phyloP scores from a whole-genome alignment of 2,797 vertebrate species.

The Danionella dracula region DNA sequence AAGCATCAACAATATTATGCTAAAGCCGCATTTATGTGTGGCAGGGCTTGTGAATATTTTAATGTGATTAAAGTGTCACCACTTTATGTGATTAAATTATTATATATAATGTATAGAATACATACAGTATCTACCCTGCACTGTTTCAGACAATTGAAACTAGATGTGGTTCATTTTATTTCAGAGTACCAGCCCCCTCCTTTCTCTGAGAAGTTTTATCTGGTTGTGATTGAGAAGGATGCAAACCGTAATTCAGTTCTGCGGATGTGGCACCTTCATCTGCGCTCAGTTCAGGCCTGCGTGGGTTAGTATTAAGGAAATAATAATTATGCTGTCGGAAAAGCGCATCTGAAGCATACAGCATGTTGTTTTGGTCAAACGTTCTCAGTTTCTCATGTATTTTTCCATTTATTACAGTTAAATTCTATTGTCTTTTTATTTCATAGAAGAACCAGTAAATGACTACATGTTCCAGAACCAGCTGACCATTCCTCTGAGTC shows the following conservation, averaged over 20 bases:
- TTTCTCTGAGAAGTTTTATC: conserved; percentile 97
- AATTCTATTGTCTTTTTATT: background rate
- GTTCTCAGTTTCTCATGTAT: too few species aligned
- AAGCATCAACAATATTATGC: too few species aligned
- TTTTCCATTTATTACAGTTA: background rate
- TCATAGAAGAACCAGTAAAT: conserved; percentile 71
- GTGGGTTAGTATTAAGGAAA: conserved; percentile 73
- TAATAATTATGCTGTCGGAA: background rate
- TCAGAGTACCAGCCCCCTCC: conserved; percentile 85
- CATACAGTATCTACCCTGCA: too few species aligned
- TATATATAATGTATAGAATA: too few species aligned
- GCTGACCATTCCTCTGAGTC: conserved; percentile 78
- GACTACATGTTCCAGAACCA: conserved; percentile 73
- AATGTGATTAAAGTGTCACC: too few species aligned
- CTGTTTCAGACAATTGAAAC: too few species aligned
- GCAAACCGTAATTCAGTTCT: conserved; percentile 81
- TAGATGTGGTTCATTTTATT: background rate
- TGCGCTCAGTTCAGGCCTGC: conserved; percentile 91
- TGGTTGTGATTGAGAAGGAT: conserved; percentile 95
- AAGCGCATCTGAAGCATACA: background rate
- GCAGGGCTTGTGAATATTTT: too few species aligned
- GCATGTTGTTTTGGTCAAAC: too few species aligned
- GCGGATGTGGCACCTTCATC: conserved; percentile 98
- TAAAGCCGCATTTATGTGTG: too few species aligned
- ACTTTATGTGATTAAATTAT: too few species aligned